These are phyloP conservation scores for Bagarius yarrelli DNA, from an alignment of 2,113 vertebrate genomes.

Conservation along the genomic window DNA sequence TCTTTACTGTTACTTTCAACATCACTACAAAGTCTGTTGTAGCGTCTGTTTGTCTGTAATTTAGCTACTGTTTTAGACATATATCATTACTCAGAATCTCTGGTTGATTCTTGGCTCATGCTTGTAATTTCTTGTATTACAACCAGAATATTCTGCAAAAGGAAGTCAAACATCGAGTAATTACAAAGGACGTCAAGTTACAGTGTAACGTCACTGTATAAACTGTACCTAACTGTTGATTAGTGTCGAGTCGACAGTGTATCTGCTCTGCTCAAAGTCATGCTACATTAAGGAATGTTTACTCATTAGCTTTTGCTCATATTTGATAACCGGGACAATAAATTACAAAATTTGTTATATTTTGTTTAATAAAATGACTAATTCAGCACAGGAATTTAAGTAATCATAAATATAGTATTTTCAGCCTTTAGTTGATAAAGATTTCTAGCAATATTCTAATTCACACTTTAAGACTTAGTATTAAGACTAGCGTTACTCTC, in stretches of 20 bases:
- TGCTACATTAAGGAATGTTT: conserved; percentile 34
- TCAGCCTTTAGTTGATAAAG: not conserved
- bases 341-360: not conserved
- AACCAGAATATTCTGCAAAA: conserved; percentile 1
- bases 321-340: not conserved
- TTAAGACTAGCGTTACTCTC: not conserved
- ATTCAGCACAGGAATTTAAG: not conserved
- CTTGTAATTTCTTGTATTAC: conserved; percentile 7
- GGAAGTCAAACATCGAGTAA: not conserved
- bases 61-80: not conserved
- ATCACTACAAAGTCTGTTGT: not conserved
- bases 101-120: not conserved
- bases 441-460: not conserved
- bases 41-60: not conserved
- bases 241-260: conserved; percentile 64
- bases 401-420: not conserved
- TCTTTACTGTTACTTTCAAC: not conserved
- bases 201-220: conserved; percentile 48
- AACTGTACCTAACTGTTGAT: conserved; percentile 49
- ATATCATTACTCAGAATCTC: not conserved
- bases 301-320: not conserved
- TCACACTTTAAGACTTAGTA: not conserved
- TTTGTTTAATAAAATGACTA: conserved; percentile 27
- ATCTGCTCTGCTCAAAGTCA: conserved; percentile 60
- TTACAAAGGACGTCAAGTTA: conserved; percentile 50